A percentile compares a stretch with the other conserved stretches of the same genome.
Evolutionary conservation across 2,797 vertebrate genomes (phyloP).

Genomic region (Chelonia mydas): DNA sequence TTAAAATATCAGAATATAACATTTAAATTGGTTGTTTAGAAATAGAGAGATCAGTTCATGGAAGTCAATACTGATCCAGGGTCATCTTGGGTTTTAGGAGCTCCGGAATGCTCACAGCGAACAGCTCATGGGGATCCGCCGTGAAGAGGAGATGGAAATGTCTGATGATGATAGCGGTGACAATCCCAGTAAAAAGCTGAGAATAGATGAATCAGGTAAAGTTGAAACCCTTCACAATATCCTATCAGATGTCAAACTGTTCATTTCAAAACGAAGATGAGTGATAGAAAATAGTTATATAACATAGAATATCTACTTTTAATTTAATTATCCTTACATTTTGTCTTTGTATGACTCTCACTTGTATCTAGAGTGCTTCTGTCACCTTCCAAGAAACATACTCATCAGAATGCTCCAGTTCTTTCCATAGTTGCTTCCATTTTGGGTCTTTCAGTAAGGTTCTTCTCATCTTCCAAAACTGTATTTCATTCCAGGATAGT

Average conservation of each 20-base stretch:
- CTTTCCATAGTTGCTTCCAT: background rate
- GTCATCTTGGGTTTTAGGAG: conserved; percentile 86
- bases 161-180: conserved; percentile 93
- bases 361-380: conserved; percentile 63
- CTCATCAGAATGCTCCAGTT: conserved; percentile 39
- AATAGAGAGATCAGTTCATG: background rate
- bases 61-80: conserved; percentile 49
- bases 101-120: conserved; percentile 95
- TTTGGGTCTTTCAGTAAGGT: background rate
- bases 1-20: conserved; percentile 35
- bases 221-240: background rate
- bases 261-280: background rate
- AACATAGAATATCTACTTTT: conserved; percentile 30
- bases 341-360: conserved; percentile 46
- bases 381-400: conserved; percentile 38
- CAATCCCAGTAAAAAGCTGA: conserved; percentile 89
- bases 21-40: conserved; percentile 21
- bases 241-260: background rate
- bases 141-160: conserved; percentile 99
- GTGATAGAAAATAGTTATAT: conserved; percentile 11
- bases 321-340: conserved; percentile 57
- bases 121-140: conserved; percentile 95
- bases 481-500: conserved; percentile 17
- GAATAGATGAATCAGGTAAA: conserved; percentile 90
- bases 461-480: conserved; percentile 23